Conservation (phyloP, 2,113 vertebrate species). For the Calonectris borealis region DNA sequence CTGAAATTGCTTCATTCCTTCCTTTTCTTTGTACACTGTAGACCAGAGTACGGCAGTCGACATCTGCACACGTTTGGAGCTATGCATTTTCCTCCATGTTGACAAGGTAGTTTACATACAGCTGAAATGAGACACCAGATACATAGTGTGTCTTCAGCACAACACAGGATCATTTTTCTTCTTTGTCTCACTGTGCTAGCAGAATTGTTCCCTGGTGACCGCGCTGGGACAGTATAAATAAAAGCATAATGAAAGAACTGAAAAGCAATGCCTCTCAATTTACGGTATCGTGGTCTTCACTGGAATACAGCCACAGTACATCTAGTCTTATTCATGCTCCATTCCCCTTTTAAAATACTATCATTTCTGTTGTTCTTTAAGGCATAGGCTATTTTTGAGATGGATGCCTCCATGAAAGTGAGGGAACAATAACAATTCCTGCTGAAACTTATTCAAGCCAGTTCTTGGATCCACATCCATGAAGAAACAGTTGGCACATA, state of each 20-base stretch:
- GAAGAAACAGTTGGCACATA: background rate
- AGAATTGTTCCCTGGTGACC: slow-evolving; percentile 12
- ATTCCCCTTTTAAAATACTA: slow-evolving; percentile 13
- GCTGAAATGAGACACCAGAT: slow-evolving; percentile 68
- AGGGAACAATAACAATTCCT: background rate
- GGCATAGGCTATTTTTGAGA: background rate
- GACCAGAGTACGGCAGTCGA: slow-evolving; percentile 73
- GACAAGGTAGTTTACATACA: slow-evolving; percentile 78
- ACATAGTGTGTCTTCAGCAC: background rate
- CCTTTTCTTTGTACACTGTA: slow-evolving; percentile 78
- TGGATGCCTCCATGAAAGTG: background rate
- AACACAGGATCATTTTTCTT: background rate
- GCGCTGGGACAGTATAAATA: slow-evolving; percentile 23
- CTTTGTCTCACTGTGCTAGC: background rate
- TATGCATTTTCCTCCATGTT: slow-evolving; percentile 85
- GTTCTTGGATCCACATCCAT: background rate
- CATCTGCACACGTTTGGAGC: slow-evolving; percentile 82
- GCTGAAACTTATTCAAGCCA: background rate
- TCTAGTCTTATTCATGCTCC: background rate
- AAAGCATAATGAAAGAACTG: slow-evolving; percentile 33
- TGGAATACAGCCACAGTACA: background rate
- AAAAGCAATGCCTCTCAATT: slow-evolving; percentile 19
- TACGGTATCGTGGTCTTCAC: background rate
- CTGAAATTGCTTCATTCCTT: slow-evolving; percentile 56
- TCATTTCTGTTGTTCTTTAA: background rate